phyloP scores from a whole-genome alignment of 1,140 invertebrate species.

The Caenorhabditis elegans region WBcel235 BX284602.5:5662501-5663000 shows the following conservation, averaged over 20 bases:
- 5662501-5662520: slow-evolving; percentile 23
- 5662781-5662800: background rate
- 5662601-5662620: background rate
- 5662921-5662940: slow-evolving; percentile 35
- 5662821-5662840: slow-evolving; percentile 37
- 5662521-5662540: slow-evolving; percentile 21
- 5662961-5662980: slow-evolving; percentile 26
- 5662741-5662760: background rate
- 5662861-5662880: background rate
- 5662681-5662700: background rate
- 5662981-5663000: slow-evolving; percentile 31
- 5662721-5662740: background rate
- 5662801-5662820: slow-evolving; percentile 9
- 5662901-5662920: slow-evolving; percentile 15
- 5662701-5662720: background rate
- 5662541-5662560: background rate
- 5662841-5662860: background rate
- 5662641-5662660: background rate
- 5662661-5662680: background rate
- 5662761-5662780: slow-evolving; percentile 27
- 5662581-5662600: background rate
- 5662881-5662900: background rate
- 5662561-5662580: background rate
- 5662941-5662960: slow-evolving; percentile 44
- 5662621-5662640: background rate